A percentile compares a stretch with the other conserved stretches of the same genome.
Conservation (phyloP, 2,113 vertebrate species). For the Cyanoramphus novaezelandiae region DNA sequence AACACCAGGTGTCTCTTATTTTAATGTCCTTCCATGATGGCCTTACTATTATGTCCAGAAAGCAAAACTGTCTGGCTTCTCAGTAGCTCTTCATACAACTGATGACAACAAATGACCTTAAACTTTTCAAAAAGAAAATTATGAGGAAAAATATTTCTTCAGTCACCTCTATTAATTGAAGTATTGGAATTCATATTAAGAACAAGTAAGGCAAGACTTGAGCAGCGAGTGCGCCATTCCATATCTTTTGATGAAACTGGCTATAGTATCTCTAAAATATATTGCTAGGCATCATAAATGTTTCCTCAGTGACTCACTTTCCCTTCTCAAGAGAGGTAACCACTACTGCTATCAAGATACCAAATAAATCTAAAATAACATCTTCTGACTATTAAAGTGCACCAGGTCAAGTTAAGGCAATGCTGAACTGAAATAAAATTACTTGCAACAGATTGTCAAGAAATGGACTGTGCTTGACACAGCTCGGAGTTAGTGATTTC, state of each 20-base stretch:
- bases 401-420: background rate
- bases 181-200: background rate
- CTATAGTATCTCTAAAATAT: background rate
- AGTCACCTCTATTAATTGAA: background rate
- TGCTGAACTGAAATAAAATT: background rate
- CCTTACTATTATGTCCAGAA: background rate
- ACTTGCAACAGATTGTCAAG: background rate
- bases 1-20: background rate
- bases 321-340: background rate
- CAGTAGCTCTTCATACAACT: background rate
- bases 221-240: fast-evolving
- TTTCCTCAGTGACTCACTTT: background rate
- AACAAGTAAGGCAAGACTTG: background rate
- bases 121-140: background rate
- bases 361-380: background rate
- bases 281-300: background rate
- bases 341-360: background rate
- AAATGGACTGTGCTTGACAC: background rate
- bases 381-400: background rate
- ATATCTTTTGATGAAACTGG: fast-evolving
- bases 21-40: background rate
- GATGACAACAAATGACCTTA: background rate
- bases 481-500: background rate
- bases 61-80: background rate
- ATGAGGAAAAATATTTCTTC: background rate